Conservation (phyloP, 92 coral and sea anemone genomes). For the Porites evermanni region DNA sequence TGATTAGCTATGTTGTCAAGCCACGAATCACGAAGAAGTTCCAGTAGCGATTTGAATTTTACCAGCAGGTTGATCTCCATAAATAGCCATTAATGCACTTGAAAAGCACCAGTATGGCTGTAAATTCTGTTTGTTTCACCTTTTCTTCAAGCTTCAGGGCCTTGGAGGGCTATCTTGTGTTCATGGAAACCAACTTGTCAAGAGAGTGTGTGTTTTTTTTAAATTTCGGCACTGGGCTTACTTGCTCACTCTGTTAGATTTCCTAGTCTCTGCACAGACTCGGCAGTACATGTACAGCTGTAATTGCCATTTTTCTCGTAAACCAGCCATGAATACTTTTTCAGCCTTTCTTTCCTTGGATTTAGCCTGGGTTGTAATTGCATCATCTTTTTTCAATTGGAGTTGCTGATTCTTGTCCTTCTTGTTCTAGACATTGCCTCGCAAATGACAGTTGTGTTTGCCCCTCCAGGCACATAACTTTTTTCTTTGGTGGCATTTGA, state of each 20-base stretch:
- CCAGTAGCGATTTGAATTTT: neutral
- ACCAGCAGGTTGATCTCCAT: no score
- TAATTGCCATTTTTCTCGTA: constrained; percentile 26
- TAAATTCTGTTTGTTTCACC: constrained; percentile 14
- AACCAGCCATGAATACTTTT: constrained; percentile 15
- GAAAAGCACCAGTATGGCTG: constrained; percentile 25
- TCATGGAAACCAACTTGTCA: constrained; percentile 20
- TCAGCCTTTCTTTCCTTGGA: constrained; percentile 21
- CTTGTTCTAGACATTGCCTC: no score
- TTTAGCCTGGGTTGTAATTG: neutral
- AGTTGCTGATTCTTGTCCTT: no score
- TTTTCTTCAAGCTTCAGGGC: constrained; percentile 19
- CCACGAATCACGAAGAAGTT: constrained; percentile 33
- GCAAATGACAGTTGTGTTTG: no score
- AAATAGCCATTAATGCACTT: constrained; percentile 44
- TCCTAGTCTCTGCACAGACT: constrained; percentile 26
- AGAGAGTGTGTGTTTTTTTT: neutral
- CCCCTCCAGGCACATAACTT: no score
- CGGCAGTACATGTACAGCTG: neutral
- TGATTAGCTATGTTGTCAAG: constrained; percentile 16
- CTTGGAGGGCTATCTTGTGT: constrained; percentile 31
- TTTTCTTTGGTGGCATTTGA: no score
- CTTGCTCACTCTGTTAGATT: constrained; percentile 31
- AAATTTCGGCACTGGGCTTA: constrained; percentile 32
- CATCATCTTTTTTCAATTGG: no score